phyloP scores from a whole-genome alignment of 2,113 vertebrate genomes.

The Sisor rabdophorus region DNA sequence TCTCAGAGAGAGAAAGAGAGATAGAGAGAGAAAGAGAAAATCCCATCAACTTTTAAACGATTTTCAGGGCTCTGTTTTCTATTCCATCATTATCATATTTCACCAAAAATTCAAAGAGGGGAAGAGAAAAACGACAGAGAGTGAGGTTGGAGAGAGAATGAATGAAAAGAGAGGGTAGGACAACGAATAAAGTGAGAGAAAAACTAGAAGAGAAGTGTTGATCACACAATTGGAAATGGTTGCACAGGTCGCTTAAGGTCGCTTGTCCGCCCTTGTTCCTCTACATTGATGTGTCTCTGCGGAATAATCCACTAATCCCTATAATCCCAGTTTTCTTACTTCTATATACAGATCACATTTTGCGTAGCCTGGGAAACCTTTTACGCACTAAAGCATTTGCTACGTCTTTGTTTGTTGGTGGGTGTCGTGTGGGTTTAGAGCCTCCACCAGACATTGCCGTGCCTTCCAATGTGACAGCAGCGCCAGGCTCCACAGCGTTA shows the following conservation, averaged over 20 bases:
- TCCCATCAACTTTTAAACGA: no score
- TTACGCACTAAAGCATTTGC: not conserved
- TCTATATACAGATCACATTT: constrained; percentile 4
- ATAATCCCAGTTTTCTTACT: constrained; percentile 22
- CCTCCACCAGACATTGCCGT: constrained; percentile 81
- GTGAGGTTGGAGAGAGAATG: no score
- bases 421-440: constrained; percentile 69
- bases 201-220: no score
- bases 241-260: constrained; percentile 26
- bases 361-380: not conserved
- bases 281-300: constrained; percentile 13
- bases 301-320: constrained; percentile 33
- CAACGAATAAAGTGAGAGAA: no score
- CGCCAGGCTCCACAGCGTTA: constrained; percentile 72
- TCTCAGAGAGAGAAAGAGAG: constrained; percentile 21
- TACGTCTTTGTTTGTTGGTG: not conserved
- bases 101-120: no score
- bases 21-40: not conserved
- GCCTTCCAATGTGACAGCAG: constrained; percentile 71
- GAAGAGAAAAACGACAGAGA: no score
- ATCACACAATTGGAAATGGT: not conserved
- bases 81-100: no score
- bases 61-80: no score
- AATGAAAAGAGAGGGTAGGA: no score
- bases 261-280: constrained; percentile 13